Conservation (phyloP, 2,113 vertebrate genomes). For the Corythaeola cristata region DNA sequence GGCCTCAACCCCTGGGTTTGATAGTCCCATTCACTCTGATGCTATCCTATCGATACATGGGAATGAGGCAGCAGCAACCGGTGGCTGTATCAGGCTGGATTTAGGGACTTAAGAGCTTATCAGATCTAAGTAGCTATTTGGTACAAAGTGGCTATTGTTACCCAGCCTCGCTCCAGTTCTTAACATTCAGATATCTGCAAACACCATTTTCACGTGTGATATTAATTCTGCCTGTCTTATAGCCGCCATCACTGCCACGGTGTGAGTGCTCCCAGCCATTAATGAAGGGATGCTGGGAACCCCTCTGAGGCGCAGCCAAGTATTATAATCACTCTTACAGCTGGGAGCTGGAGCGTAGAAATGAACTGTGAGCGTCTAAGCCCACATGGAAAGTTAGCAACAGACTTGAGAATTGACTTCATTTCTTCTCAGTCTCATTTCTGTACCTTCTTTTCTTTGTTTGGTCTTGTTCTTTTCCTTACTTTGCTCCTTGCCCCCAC, state of each 20-base stretch:
- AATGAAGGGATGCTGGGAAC: neutral
- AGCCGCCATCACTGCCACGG: neutral
- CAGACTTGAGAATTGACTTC: neutral
- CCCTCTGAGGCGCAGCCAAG: neutral
- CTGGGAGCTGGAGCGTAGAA: neutral
- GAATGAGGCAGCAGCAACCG: neutral
- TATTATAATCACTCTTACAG: conserved; percentile 11
- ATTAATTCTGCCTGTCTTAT: neutral
- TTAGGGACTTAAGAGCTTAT: neutral
- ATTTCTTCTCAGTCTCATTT: neutral
- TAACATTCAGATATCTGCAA: neutral
- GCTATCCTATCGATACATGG: fast-evolving
- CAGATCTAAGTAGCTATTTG: neutral
- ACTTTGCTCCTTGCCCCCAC: neutral
- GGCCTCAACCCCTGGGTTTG: fast-evolving
- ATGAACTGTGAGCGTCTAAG: neutral
- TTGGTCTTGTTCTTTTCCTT: neutral
- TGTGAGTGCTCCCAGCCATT: neutral
- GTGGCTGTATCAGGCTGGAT: neutral
- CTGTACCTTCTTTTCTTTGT: neutral
- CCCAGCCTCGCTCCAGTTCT: neutral
- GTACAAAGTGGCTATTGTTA: fast-evolving
- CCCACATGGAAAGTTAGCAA: neutral
- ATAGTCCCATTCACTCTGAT: neutral
- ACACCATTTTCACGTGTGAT: neutral